Percentiles rank a stretch among this genome's conserved stretches.
phyloP scores from a whole-genome alignment of 2,888 invertebrate species.

The Dioctria rufipes region DNA sequence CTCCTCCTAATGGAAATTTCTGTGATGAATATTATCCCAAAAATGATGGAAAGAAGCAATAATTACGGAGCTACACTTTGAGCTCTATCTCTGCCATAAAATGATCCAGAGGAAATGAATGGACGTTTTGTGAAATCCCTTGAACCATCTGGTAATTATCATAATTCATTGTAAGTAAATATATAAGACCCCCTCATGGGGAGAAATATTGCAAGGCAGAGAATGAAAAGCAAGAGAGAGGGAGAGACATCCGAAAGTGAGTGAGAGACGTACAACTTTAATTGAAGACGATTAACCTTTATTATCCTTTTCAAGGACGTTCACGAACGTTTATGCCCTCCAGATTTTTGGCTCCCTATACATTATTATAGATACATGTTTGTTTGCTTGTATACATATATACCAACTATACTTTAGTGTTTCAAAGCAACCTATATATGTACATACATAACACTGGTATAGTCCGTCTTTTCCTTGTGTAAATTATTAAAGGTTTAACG shows the following conservation, averaged over 20 bases:
- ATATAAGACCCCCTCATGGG: background rate
- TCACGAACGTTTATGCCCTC: background rate
- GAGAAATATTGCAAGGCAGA: background rate
- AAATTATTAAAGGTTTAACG: slow-evolving; percentile 15
- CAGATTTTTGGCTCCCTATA: background rate
- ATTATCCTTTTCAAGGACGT: slow-evolving; percentile 16
- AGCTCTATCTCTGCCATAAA: background rate
- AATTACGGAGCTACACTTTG: background rate
- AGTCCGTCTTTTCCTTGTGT: background rate
- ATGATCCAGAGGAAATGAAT: slow-evolving; percentile 1
- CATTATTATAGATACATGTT: background rate
- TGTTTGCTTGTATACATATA: no score
- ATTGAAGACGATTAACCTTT: slow-evolving; percentile 15
- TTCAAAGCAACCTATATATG: no score
- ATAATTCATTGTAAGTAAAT: slow-evolving; percentile 16
- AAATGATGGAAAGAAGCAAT: background rate
- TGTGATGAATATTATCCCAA: background rate
- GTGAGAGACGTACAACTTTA: background rate
- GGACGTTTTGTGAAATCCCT: background rate
- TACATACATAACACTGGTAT: background rate
- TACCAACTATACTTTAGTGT: no score
- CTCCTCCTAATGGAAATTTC: no score
- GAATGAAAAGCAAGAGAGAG: no score
- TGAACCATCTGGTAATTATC: slow-evolving; percentile 12
- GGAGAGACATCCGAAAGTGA: no score